phyloP scores from a whole-genome alignment of 37 sponge, comb jelly and placozoan genomes.

The Amphimedon queenslandica region DNA sequence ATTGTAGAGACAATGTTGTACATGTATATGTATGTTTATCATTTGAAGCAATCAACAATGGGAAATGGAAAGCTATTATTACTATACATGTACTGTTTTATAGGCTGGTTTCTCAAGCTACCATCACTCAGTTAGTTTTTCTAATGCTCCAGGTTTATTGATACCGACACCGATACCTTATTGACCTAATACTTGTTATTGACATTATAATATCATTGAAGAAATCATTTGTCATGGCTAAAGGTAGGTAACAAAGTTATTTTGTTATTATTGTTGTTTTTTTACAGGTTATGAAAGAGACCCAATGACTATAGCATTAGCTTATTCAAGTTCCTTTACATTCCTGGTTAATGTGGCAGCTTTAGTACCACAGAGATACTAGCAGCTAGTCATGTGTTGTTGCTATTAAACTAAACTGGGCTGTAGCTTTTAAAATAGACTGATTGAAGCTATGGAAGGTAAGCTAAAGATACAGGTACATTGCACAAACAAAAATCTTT shows the following conservation, averaged over 20 bases:
- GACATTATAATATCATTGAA: constrained; percentile 65
- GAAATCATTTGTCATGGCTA: constrained; percentile 39
- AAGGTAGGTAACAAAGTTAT: constrained; percentile 35
- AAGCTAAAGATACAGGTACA: not conserved
- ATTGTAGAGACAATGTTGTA: too few species aligned
- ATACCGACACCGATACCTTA: constrained; percentile 50
- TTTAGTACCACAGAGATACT: constrained; percentile 57
- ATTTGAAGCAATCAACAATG: too few species aligned
- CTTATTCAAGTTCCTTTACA: constrained; percentile 22
- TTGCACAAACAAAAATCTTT: not conserved
- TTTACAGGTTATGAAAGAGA: constrained; percentile 9
- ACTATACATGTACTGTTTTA: too few species aligned
- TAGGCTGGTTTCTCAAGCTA: constrained; percentile 60
- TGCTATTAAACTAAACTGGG: constrained; percentile 23
- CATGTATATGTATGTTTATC: too few species aligned
- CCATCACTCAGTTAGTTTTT: constrained; percentile 17
- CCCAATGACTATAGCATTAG: constrained; percentile 2
- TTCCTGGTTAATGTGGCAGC: constrained; percentile 59
- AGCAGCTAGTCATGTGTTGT: constrained; percentile 3
- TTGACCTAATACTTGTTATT: constrained; percentile 47
- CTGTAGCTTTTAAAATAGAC: constrained; percentile 55
- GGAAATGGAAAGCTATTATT: too few species aligned
- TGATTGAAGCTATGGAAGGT: constrained; percentile 73
- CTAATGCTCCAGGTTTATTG: constrained; percentile 18
- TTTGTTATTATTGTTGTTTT: not conserved